Conservation (phyloP, 2,113 vertebrate species). For the Rhinopomastus cyanomelas region DNA sequence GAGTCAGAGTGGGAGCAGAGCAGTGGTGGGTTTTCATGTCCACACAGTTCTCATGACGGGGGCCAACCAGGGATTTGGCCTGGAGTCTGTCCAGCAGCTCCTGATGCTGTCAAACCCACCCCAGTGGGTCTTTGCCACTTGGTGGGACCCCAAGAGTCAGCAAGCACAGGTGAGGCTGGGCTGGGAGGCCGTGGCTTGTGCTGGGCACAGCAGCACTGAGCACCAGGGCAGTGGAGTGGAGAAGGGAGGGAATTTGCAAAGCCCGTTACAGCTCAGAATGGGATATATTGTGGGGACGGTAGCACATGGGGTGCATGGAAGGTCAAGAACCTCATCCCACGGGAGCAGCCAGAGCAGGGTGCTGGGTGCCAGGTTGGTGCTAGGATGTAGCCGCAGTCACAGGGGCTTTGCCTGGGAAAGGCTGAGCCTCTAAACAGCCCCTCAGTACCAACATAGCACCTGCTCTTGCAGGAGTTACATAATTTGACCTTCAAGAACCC, state of each 20-base stretch:
- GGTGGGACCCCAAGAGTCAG: slow-evolving; percentile 46
- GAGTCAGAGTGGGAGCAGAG: not conserved
- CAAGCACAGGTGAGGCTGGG: slow-evolving; percentile 25
- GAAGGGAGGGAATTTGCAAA: not conserved
- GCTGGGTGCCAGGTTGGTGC: accelerated
- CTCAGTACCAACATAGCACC: accelerated
- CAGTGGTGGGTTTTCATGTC: not conserved
- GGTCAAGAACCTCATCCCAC: accelerated
- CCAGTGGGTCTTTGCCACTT: slow-evolving; percentile 38
- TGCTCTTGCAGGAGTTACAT: slow-evolving; percentile 19
- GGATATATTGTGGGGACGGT: no score
- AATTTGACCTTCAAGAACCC: not conserved
- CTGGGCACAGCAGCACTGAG: not conserved
- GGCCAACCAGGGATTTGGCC: slow-evolving; percentile 54
- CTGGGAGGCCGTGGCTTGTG: not conserved
- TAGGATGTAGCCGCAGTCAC: accelerated
- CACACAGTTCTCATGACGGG: slow-evolving; percentile 43
- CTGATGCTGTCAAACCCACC: not conserved
- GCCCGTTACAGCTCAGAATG: no score
- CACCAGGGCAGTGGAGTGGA: not conserved
- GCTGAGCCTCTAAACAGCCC: not conserved
- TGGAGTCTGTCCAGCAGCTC: slow-evolving; percentile 29
- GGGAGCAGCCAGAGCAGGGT: not conserved
- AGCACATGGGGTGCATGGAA: accelerated
- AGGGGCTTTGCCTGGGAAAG: not conserved